phyloP scores from a whole-genome alignment of 37 sponge, comb jelly and placozoan genomes.

The Ephydatia muelleri region DNA sequence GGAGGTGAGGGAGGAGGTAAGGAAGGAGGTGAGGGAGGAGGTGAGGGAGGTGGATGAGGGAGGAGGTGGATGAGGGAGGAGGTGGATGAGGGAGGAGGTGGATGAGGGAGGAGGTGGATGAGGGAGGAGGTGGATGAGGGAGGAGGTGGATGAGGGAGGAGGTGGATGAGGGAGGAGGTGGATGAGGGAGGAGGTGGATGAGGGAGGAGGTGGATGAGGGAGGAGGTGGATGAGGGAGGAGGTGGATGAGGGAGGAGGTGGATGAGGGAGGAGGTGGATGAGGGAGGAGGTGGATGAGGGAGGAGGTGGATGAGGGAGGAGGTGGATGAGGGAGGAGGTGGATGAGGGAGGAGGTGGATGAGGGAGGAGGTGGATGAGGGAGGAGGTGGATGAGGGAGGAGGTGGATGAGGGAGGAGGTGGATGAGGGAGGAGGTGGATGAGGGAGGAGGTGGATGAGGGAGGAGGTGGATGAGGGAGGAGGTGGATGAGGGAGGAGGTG shows the following conservation, averaged over 20 bases:
- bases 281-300: too few relatives aligned
- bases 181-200: neutral
- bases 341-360: neutral
- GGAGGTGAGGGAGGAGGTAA: neutral
- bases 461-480: neutral
- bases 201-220: neutral
- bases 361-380: neutral
- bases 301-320: neutral
- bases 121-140: neutral
- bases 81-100: neutral
- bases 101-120: neutral
- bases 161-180: neutral
- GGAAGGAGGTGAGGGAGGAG: neutral
- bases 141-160: neutral
- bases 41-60: neutral
- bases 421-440: neutral
- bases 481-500: neutral
- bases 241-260: neutral
- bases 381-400: neutral
- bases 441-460: neutral
- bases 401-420: neutral
- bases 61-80: neutral
- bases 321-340: neutral
- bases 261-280: neutral
- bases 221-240: neutral